Percentiles rank a stretch among this genome's conserved stretches.
Conservation (phyloP, 2,113 vertebrate genomes). For the Cyanoramphus novaezelandiae region DNA sequence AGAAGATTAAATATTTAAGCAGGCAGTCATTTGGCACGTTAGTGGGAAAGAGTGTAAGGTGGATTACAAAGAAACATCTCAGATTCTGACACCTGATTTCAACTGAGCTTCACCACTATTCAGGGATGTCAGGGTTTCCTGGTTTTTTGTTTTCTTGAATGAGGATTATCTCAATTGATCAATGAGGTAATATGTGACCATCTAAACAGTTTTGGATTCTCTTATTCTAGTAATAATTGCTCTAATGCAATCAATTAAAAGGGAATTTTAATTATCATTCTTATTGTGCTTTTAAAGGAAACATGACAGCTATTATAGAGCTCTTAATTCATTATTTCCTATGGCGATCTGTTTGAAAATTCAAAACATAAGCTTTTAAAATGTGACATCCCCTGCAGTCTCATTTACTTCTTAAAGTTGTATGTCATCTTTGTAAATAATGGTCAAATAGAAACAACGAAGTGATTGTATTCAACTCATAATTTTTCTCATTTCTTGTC, state of each 20-base stretch:
- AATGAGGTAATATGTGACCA: neutral
- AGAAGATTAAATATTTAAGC: neutral
- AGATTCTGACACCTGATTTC: neutral
- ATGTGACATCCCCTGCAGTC: neutral
- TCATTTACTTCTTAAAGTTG: neutral
- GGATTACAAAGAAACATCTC: neutral
- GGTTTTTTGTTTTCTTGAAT: neutral
- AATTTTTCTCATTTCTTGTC: neutral
- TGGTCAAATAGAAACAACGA: neutral
- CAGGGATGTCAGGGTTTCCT: neutral
- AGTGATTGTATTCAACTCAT: neutral
- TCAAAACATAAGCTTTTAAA: neutral
- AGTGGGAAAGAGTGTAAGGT: neutral
- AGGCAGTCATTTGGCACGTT: neutral
- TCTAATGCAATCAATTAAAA: constrained; percentile 27
- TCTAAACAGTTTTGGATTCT: neutral
- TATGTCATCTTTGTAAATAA: neutral
- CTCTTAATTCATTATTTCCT: neutral
- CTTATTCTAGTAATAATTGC: neutral
- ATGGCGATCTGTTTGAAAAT: neutral
- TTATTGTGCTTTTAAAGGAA: constrained; percentile 26
- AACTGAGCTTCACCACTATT: neutral
- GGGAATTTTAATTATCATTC: constrained; percentile 14
- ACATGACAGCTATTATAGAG: neutral
- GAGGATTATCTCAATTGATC: neutral